Evolutionary conservation across 2,113 vertebrate genomes (phyloP), one percentile per base, ranked within the genome.

Genomic region (Anguilla japonica): DNA sequence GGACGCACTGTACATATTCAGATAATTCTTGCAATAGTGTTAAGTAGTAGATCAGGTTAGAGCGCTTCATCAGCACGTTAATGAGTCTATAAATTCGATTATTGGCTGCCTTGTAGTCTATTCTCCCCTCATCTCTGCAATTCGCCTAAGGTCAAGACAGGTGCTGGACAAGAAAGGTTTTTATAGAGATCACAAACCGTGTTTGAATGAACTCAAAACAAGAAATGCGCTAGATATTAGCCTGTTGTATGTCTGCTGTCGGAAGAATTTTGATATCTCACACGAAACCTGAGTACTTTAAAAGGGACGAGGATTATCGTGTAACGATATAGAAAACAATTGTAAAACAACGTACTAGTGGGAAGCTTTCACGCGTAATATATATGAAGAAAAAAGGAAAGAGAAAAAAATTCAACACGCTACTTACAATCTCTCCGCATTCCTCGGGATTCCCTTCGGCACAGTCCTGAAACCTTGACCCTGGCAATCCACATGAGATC

Each of bases 401-500:
- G 15, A 60, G 3, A 15, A 26, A 67, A 67, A 26, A 67, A 22
- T 83, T 34, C 83, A 84, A 75, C 50, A 2, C 9, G 16, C 43
- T 95, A 98, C 98, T 99, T 92, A 99, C 98, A 99, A 95, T 86
- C 98, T 96, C 93, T 99, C 98, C 0, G 98, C 96, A 26, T 97
- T 98, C 94, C 98, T 96, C 90, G 98, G 98, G 91, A 99, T 94
- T 90, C 97, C 98, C 92, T 97, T 97, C 14, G 98, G 98, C 41
- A 99, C 97, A 0, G 93, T 94, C 91, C 92, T 96, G 89, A 99
- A 96, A 89, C 97, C 97, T 88, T 98, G 96, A 91, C 97, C 97
- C 26, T 99, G 98, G 94, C 98, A 99, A 94, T 99, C 98, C 96
- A 99, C 98, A 93, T 96, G 98, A 87, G 98, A 96, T 81, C 97